These are phyloP conservation scores for Ischnura elegans DNA, from an alignment of 2,888 invertebrate genomes.

Conservation along the genomic window DNA sequence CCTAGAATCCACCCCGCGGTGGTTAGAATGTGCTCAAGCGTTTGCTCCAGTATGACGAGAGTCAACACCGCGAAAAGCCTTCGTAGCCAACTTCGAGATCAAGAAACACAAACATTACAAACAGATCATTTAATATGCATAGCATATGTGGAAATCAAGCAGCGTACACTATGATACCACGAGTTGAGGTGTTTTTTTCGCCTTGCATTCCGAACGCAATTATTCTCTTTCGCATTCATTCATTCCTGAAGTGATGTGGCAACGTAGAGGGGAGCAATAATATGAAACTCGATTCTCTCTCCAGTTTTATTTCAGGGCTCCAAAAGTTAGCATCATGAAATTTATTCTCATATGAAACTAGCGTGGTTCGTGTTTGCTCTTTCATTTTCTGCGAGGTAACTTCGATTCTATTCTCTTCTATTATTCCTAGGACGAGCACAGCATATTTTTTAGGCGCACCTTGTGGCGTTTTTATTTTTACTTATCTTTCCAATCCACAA, in stretches of 20 bases:
- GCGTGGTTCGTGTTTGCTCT: too few relatives aligned
- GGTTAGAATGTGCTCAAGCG: not conserved
- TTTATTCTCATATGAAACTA: too few relatives aligned
- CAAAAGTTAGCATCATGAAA: too few relatives aligned
- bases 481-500: too few relatives aligned
- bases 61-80: not conserved
- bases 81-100: constrained; percentile 1
- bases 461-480: too few relatives aligned
- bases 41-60: not conserved
- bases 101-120: not conserved
- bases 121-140: not conserved
- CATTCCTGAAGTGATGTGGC: not conserved
- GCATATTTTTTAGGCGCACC: too few relatives aligned
- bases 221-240: not conserved
- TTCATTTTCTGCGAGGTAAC: too few relatives aligned
- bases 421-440: too few relatives aligned
- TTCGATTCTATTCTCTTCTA: too few relatives aligned
- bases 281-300: too few relatives aligned
- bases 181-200: not conserved
- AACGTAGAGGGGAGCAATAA: too few relatives aligned
- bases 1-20: not conserved
- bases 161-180: not conserved
- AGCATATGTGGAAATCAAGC: not conserved
- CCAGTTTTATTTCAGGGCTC: too few relatives aligned
- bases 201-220: not conserved